These are phyloP conservation scores for Selene dorsalis DNA, from an alignment of 2,797 vertebrate genomes.

Conservation along the genomic window DNA sequence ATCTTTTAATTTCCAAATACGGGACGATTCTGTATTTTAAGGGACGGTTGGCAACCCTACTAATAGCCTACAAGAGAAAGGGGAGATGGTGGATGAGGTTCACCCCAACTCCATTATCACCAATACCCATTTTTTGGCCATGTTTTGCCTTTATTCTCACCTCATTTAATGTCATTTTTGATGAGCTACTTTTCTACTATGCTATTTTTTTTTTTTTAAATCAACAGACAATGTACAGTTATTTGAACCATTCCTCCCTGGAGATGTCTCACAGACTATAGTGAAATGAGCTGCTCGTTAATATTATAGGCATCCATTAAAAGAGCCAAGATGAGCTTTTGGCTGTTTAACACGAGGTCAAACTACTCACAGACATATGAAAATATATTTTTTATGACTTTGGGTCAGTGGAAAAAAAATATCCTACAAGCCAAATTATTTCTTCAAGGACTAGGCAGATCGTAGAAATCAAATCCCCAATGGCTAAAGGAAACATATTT, in stretches of 20 bases:
- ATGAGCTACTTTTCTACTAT: background rate
- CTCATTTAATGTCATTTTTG: background rate
- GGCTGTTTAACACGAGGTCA: background rate
- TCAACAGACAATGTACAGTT: background rate
- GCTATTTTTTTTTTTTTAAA: conserved; percentile 1
- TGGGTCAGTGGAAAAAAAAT: background rate
- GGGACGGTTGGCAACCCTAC: no score
- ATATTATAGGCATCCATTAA: background rate
- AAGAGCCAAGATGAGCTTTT: background rate
- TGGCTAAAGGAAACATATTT: conserved; percentile 1
- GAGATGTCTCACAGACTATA: background rate
- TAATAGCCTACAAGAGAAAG: background rate
- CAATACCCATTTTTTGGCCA: no score
- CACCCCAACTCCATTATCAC: background rate
- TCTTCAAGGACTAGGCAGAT: conserved; percentile 2
- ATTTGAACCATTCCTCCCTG: background rate
- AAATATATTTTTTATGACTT: background rate
- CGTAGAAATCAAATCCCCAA: conserved; percentile 4
- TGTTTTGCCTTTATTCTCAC: no score
- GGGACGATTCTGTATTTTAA: no score
- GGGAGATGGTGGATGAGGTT: background rate
- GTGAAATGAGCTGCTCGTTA: conserved; percentile 1
- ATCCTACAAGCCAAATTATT: background rate
- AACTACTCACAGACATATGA: conserved; percentile 1
- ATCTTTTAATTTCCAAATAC: no score